A percentile compares a stretch with the other conserved stretches of the same genome.
Evolutionary conservation across 53 echinoderm and acorn worm genomes (phyloP).

Genomic region (Apostichopus leukothele): DNA sequence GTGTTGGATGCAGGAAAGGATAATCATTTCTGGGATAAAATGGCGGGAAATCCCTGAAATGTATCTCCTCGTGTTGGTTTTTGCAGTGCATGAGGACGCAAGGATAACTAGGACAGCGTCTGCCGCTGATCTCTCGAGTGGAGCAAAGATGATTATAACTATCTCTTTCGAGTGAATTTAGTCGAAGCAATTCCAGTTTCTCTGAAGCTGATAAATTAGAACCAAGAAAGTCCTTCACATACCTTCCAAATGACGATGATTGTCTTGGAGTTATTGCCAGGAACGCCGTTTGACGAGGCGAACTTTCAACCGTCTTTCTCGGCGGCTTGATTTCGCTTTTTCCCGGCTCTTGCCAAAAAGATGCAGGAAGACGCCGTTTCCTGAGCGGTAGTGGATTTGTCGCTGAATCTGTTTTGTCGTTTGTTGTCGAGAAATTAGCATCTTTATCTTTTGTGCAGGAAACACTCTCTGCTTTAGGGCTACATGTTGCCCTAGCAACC

Average conservation of each 20-base stretch:
- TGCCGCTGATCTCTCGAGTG: neutral
- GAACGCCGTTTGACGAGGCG: slow-evolving; percentile 33
- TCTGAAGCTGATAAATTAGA: slow-evolving; percentile 44
- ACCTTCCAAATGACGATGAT: slow-evolving; percentile 8
- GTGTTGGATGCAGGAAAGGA: neutral
- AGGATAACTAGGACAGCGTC: slow-evolving; percentile 16
- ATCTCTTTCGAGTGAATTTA: slow-evolving; percentile 42
- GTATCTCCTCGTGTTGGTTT: slow-evolving; percentile 21
- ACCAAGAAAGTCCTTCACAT: slow-evolving; percentile 30
- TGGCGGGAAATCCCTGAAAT: neutral
- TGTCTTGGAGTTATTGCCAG: slow-evolving; percentile 25
- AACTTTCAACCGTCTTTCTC: slow-evolving; percentile 12
- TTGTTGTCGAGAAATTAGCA: neutral
- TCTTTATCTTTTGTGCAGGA: neutral
- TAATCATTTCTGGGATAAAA: slow-evolving; percentile 9
- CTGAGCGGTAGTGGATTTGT: slow-evolving; percentile 77
- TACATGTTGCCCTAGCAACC: neutral
- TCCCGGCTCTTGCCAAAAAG: slow-evolving; percentile 97
- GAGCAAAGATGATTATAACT: slow-evolving; percentile 21
- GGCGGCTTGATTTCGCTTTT: slow-evolving; percentile 68
- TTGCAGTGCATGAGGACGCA: slow-evolving; percentile 43
- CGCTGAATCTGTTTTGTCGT: neutral
- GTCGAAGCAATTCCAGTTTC: slow-evolving; percentile 34
- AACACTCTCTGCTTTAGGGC: neutral
- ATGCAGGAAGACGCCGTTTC: slow-evolving; percentile 90